Evolutionary conservation across 2,888 invertebrate genomes (phyloP), one percentile per base, ranked within the genome.

Genomic region (Cantharis lateralis): DNA sequence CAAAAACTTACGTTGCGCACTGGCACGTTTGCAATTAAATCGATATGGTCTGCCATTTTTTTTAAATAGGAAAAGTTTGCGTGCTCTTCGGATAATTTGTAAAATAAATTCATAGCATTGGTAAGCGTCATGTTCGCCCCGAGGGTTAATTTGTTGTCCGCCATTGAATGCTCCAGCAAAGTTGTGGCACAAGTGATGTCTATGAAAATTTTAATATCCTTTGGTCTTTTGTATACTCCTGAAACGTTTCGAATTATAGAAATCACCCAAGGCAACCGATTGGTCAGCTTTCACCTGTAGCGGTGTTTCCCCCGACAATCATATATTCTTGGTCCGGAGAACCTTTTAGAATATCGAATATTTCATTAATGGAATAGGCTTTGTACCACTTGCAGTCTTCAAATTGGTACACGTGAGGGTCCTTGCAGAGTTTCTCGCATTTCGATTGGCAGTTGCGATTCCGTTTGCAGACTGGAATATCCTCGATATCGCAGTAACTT

Each of bases 251-350:
- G 5, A 18, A 13, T 63, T 63, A 2, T 10, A 7, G 11, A 16
- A 10, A 63, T 18, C 13, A 10, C 10, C 16, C 3, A 10, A 18
- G 16, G 7, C 1, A 7, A 16, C 1, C 18, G 81, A 1, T 86
- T 85, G 15, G 10, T 48, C 15, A n/a, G 15, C 5, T 9, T 9
- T 62, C 10, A 62, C 95, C 95, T 87, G 91, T 91, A 3, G 93
- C 94, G 3, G 95, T 95, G 84, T 95, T 94, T 16, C 95, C 95
- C 18, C 93, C 93, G 1, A 95, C 91, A 0, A 95, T 84, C 81
- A 91, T 89, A 82, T 92, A 93, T 10, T 88, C 87, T 3, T 87
- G 85, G 4, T 87, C 80, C 2, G 76, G 77, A 18, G 64, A 71
- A 81, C 90, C 88, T 13, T 85, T 81, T 68, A 94, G 86, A 0